Evolutionary conservation across 2,113 vertebrate species (phyloP).

Genomic region (Eulemur rufifrons): DNA sequence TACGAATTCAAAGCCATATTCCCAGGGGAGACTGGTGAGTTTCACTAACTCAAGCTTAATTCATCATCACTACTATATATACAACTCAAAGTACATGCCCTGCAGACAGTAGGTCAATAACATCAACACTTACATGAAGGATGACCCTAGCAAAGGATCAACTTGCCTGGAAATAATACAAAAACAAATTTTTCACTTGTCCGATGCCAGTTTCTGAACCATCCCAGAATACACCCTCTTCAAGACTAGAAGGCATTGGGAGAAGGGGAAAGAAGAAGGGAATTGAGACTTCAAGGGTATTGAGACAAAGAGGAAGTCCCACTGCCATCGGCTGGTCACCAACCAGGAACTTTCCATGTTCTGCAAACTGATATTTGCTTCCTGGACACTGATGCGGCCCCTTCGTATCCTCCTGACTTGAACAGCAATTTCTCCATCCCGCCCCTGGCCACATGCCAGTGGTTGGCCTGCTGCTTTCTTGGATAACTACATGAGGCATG

Average conservation of each 20-base stretch:
- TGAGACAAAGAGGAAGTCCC: not conserved
- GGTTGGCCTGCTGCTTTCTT: not conserved
- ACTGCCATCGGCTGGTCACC: not conserved
- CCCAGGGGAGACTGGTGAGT: not conserved
- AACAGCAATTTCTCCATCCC: not conserved
- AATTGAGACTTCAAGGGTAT: not conserved
- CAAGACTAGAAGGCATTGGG: not conserved
- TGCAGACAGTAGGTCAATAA: constrained; percentile 48
- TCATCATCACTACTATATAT: constrained; percentile 51
- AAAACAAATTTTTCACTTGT: not conserved
- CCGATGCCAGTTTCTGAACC: not conserved
- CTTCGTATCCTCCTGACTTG: not conserved
- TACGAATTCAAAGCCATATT: constrained; percentile 31
- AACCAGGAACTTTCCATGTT: not conserved
- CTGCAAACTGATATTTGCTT: not conserved
- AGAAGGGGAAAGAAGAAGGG: not conserved
- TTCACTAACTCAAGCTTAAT: constrained; percentile 56
- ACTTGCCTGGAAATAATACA: not conserved
- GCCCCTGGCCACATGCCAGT: not conserved
- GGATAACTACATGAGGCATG: not conserved
- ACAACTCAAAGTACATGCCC: constrained; percentile 23
- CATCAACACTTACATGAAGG: constrained; percentile 38
- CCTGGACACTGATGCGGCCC: too few species aligned
- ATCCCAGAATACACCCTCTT: not conserved
- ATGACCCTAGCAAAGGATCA: not conserved